A percentile compares a stretch with the other conserved stretches of the same genome.
Conservation (phyloP, 2,797 vertebrate genomes). For the Gobio occitaniae region DNA sequence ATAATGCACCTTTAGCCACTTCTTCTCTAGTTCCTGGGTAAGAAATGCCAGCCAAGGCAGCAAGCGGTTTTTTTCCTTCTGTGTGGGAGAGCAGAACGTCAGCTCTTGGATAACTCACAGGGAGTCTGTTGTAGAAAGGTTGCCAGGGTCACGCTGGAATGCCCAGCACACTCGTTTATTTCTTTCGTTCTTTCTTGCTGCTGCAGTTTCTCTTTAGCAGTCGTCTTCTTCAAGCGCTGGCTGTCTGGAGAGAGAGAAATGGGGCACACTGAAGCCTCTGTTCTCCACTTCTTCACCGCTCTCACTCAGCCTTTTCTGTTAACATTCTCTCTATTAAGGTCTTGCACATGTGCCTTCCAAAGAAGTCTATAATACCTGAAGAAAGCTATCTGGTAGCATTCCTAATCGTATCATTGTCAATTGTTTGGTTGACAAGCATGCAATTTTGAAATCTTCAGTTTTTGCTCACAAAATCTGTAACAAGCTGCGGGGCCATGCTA, state of each 20-base stretch:
- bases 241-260: constrained; percentile 30
- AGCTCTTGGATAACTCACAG: constrained; percentile 26
- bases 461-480: background rate
- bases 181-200: constrained; percentile 19
- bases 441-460: background rate
- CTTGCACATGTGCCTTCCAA: constrained; percentile 19
- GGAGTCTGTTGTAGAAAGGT: constrained; percentile 31
- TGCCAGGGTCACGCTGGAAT: constrained; percentile 52
- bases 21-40: constrained; percentile 14
- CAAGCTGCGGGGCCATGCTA: background rate
- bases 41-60: constrained; percentile 10
- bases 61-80: background rate
- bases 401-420: background rate
- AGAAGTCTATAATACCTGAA: background rate
- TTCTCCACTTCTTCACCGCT: constrained; percentile 37
- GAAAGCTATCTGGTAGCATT: background rate
- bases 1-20: background rate
- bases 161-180: constrained; percentile 36
- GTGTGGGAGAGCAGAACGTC: constrained; percentile 9
- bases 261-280: constrained; percentile 55
- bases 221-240: constrained; percentile 33
- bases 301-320: constrained; percentile 23
- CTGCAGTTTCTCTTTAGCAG: constrained; percentile 54
- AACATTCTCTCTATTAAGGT: constrained; percentile 34
- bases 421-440: background rate